phyloP scores from a whole-genome alignment of 2,113 vertebrate genomes.

The Pelodiscus sinensis region DNA sequence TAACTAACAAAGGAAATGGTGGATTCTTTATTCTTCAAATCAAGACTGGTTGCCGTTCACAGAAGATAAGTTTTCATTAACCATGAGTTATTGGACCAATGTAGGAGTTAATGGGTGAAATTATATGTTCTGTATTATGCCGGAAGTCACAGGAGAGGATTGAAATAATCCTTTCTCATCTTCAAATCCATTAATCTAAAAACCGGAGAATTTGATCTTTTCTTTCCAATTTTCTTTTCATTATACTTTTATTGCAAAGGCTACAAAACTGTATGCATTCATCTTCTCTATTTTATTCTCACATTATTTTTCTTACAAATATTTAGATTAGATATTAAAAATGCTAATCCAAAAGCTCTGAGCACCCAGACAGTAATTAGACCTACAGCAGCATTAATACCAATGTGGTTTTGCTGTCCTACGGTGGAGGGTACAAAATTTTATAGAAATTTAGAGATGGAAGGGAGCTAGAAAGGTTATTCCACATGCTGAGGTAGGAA shows the following conservation, averaged over 20 bases:
- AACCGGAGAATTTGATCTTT: neutral
- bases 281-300: neutral
- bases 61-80: neutral
- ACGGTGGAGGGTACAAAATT: too few relatives aligned
- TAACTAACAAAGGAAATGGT: neutral
- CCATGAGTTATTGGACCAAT: neutral
- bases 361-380: accelerated
- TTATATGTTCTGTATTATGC: neutral
- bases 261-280: neutral
- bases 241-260: too few relatives aligned
- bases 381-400: neutral
- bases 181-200: too few relatives aligned
- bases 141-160: too few relatives aligned
- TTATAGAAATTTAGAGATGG: too few relatives aligned
- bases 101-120: neutral
- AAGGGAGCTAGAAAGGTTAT: too few relatives aligned
- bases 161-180: too few relatives aligned
- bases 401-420: too few relatives aligned
- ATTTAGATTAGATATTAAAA: neutral
- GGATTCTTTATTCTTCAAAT: neutral
- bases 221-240: neutral
- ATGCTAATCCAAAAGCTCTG: accelerated
- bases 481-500: too few relatives aligned
- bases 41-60: neutral
- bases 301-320: neutral